Evolutionary conservation across 2,797 vertebrate species (phyloP).

Genomic region (Lagothrix lagotricha): DNA sequence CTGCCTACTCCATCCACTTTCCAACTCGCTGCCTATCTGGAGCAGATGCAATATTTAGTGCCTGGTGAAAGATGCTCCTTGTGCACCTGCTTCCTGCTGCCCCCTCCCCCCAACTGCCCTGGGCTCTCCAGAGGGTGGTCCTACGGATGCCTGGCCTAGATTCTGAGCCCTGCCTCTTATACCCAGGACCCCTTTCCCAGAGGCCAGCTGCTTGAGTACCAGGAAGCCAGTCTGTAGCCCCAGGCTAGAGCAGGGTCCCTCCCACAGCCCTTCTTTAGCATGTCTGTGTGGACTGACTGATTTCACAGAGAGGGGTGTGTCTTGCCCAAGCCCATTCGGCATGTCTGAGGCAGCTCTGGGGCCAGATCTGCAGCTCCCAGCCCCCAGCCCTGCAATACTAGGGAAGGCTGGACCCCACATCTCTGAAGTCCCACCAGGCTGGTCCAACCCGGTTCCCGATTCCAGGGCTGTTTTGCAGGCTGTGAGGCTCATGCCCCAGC

Average conservation of each 20-base stretch:
- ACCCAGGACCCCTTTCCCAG: not conserved
- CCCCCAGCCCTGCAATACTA: not conserved
- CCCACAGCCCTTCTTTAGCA: not conserved
- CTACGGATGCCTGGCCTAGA: not conserved
- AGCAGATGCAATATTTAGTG: conserved; percentile 67
- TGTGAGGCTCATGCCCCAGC: not conserved
- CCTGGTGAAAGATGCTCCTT: conserved; percentile 39
- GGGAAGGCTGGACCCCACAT: not conserved
- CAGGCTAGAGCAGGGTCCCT: not conserved
- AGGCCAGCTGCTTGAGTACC: not conserved
- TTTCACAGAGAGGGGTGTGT: not conserved
- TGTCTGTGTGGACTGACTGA: not conserved
- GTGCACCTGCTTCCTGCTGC: conserved; percentile 28
- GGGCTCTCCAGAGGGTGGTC: not conserved
- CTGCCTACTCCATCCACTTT: conserved; percentile 31
- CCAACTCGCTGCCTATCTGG: conserved; percentile 68
- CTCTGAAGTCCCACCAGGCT: not conserved
- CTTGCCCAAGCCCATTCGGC: not conserved
- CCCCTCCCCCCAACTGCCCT: not conserved
- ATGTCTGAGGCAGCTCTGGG: not conserved
- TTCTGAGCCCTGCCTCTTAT: not conserved
- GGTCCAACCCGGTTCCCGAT: not conserved
- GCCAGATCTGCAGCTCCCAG: not conserved
- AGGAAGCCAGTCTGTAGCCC: not conserved
- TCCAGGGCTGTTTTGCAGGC: not conserved